Conservation (phyloP, 1,140 invertebrate genomes). For the Bombus consobrinus region DNA sequence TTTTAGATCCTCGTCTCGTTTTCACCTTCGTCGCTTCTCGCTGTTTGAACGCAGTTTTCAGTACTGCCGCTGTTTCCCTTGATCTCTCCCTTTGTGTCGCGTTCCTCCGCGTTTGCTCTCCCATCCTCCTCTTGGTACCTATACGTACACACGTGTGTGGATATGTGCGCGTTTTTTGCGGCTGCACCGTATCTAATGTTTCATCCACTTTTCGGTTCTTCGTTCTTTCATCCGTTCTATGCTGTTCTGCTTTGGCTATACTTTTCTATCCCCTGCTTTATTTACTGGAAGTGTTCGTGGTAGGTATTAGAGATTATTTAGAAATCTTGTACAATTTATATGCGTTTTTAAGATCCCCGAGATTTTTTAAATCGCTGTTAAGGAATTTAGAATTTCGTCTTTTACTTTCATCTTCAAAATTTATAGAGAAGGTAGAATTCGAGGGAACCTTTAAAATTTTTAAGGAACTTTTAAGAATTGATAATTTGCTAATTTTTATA, state of each 20-base stretch:
- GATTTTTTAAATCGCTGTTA: no score
- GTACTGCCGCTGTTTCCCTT: slow-evolving; percentile 21
- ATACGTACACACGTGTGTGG: neutral
- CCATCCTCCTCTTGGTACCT: neutral
- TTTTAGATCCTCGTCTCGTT: slow-evolving; percentile 27
- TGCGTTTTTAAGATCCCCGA: neutral
- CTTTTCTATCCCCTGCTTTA: neutral
- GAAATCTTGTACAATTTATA: neutral
- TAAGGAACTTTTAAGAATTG: no score
- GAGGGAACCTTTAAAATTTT: no score
- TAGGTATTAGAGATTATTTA: neutral
- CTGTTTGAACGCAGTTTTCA: slow-evolving; percentile 32
- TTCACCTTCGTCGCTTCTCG: slow-evolving; percentile 26
- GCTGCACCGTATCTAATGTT: neutral
- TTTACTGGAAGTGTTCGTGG: no score
- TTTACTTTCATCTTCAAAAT: no score
- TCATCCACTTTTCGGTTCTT: neutral
- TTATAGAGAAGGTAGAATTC: no score
- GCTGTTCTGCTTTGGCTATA: neutral
- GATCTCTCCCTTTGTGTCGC: slow-evolving; percentile 51
- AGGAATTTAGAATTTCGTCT: no score
- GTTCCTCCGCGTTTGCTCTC: slow-evolving; percentile 6
- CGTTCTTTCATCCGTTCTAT: neutral
- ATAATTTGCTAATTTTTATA: no score
- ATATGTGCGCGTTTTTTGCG: neutral